A percentile compares a stretch with the other conserved stretches of the same genome.
phyloP scores from a whole-genome alignment of 1,140 invertebrate genomes.

The Plodia interpunctella region DNA sequence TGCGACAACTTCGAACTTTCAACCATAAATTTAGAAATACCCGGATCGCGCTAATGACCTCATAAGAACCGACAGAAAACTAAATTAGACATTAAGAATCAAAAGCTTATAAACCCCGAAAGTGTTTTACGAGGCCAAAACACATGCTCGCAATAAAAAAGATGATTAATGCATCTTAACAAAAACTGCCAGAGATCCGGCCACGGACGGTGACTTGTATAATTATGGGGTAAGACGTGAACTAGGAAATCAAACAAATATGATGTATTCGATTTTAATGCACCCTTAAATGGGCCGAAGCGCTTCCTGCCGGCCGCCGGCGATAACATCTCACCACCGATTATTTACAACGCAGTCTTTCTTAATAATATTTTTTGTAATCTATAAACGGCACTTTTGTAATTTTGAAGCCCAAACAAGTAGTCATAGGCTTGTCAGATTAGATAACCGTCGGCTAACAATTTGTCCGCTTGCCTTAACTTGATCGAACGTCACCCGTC shows the following conservation, averaged over 20 bases:
- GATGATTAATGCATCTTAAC: slow-evolving; percentile 68
- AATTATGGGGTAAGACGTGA: slow-evolving; percentile 74
- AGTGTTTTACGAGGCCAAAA: slow-evolving; percentile 65
- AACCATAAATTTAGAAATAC: slow-evolving; percentile 41
- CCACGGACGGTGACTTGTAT: slow-evolving; percentile 70
- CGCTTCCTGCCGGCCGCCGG: slow-evolving; percentile 62
- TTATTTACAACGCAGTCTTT: slow-evolving; percentile 60
- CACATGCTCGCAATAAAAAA: slow-evolving; percentile 67
- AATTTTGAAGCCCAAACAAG: slow-evolving; percentile 62
- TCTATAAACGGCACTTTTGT: slow-evolving; percentile 65
- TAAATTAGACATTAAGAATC: slow-evolving; percentile 63
- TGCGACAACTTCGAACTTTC: slow-evolving; percentile 37
- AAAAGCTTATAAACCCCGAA: slow-evolving; percentile 60
- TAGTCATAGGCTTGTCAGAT: slow-evolving; percentile 51
- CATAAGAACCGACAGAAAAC: slow-evolving; percentile 49
- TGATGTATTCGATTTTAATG: slow-evolving; percentile 77
- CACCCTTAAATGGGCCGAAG: slow-evolving; percentile 74
- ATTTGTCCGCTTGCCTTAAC: slow-evolving; percentile 46
- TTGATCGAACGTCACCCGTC: slow-evolving; percentile 30
- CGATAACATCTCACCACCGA: slow-evolving; percentile 66
- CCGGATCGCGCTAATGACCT: slow-evolving; percentile 53
- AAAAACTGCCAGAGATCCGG: slow-evolving; percentile 62
- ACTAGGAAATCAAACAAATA: slow-evolving; percentile 77
- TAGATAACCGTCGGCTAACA: slow-evolving; percentile 50
- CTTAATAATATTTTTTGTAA: slow-evolving; percentile 56